Evolutionary conservation across 2,888 invertebrate species (phyloP), one percentile per base, ranked within the genome.

Genomic region (Watsonalla binaria): DNA sequence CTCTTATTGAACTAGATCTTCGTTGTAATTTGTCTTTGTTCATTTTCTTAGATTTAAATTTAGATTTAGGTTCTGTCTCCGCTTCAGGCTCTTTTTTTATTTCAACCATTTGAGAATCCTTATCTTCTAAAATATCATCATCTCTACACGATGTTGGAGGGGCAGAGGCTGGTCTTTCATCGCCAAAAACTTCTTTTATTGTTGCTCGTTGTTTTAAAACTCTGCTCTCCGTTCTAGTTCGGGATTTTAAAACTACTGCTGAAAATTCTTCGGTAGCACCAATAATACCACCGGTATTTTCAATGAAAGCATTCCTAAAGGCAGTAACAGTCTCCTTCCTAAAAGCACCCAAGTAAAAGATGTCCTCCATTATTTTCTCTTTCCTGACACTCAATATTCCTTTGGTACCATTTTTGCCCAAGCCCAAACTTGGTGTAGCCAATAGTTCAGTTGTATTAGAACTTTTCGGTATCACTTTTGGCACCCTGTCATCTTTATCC

Each of bases 141-240:
- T 92, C 89, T 64, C 90, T 87, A 68, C 92, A 93, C 1, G 94
- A 92, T 58, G 92, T 91, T 0, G 96, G 96, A 0, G 96, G 96
- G 0, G 96, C 96, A 0, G 96, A 96, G 0, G 96, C 96, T 0
- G 96, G 96, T 46, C 96, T 90, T 70, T 96, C 96, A 59, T 90
- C 90, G 0, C 96, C 96, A 78, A 96, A 96, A 4, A 96, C 95
- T 84, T 96, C 96, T 64, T 95, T 94, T 47, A 96, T 96, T 5
- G 95, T 95, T 46, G 95, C 95, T 68, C 94, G 91, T 72, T 94
- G 94, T 78, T 95, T 95, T 39, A 88, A 67, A 47, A 94, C 92
- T 68, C 95, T 91, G 49, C 94, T 95, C 76, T 96, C 95, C 39
- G 94, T 95, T 68, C 96, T 91, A 14, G 96, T 96, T 68, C 96